Percentiles rank a stretch among this genome's conserved stretches.
phyloP scores from a whole-genome alignment of 1,140 invertebrate species.

The Cyrtorhinus lividipennis region DNA sequence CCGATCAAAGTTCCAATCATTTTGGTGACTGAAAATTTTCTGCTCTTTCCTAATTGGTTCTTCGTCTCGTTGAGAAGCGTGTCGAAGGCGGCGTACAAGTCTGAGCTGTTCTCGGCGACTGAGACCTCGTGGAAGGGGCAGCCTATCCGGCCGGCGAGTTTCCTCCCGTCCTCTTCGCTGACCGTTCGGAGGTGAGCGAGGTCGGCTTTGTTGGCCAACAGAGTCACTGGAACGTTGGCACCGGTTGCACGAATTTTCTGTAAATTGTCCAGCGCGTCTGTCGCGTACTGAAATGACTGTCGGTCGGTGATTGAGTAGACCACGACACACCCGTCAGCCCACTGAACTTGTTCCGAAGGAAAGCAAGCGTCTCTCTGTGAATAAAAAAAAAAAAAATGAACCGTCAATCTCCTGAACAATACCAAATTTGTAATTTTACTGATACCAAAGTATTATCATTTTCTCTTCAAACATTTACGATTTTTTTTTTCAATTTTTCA shows the following conservation, averaged over 20 bases:
- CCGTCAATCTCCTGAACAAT: too few relatives aligned
- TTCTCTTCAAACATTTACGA: too few relatives aligned
- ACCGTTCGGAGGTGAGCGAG: slow-evolving; percentile 59
- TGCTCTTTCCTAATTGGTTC: slow-evolving; percentile 34
- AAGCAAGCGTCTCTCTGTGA: slow-evolving; percentile 34
- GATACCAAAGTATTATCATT: too few relatives aligned
- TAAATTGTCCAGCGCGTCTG: slow-evolving; percentile 42
- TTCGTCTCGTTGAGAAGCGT: slow-evolving; percentile 46
- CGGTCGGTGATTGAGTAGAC: slow-evolving; percentile 64
- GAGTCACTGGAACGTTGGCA: slow-evolving; percentile 38
- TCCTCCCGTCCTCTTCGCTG: slow-evolving; percentile 47
- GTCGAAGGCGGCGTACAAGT: slow-evolving; percentile 53
- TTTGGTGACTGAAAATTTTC: slow-evolving; percentile 62
- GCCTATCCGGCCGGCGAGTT: slow-evolving; percentile 43
- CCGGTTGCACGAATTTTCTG: slow-evolving; percentile 36
- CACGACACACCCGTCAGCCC: slow-evolving; percentile 60
- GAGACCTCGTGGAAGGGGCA: slow-evolving; percentile 60
- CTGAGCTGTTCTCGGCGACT: slow-evolving; percentile 56
- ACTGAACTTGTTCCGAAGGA: slow-evolving; percentile 44
- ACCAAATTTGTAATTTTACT: too few relatives aligned
- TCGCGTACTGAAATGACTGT: slow-evolving; percentile 50
- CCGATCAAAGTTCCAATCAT: slow-evolving; percentile 58
- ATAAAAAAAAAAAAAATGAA: too few relatives aligned
- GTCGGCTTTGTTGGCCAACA: slow-evolving; percentile 61
- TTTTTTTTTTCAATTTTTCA: too few relatives aligned